These are phyloP conservation scores for Tylochromis polylepis DNA, from an alignment of 2,113 vertebrate genomes.

Conservation along the genomic window DNA sequence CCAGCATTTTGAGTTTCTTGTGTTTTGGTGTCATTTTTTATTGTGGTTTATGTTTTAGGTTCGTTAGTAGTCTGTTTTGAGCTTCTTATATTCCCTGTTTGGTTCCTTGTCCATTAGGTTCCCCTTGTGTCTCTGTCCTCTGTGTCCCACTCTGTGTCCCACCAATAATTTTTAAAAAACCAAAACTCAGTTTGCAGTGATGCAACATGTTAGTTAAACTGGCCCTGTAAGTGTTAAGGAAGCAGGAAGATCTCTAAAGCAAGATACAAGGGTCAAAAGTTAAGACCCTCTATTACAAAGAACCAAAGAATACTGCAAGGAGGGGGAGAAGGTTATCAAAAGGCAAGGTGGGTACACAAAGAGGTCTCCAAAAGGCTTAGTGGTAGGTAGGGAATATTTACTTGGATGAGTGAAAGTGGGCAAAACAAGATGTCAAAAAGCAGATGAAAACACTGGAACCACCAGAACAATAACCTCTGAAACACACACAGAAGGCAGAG, in stretches of 20 bases:
- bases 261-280: too few relatives aligned
- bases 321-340: not conserved
- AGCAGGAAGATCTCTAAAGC: not conserved
- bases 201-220: not conserved
- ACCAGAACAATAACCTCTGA: not conserved
- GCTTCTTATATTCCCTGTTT: too few relatives aligned
- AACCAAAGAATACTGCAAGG: not conserved
- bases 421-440: too few relatives aligned
- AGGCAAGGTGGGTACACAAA: not conserved
- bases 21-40: not conserved
- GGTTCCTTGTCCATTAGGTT: too few relatives aligned
- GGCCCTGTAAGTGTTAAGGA: not conserved
- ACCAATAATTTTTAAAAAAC: not conserved
- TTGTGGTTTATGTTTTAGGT: not conserved
- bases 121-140: too few relatives aligned
- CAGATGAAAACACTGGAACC: not conserved
- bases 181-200: too few relatives aligned
- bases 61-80: not conserved
- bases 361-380: not conserved
- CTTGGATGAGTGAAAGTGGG: too few relatives aligned
- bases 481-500: not conserved
- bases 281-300: not conserved
- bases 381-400: not conserved
- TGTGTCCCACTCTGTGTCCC: not conserved
- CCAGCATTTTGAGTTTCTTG: not conserved